Evolutionary conservation across 1,140 invertebrate species (phyloP).

Genomic region (Aphidius ervi): DNA sequence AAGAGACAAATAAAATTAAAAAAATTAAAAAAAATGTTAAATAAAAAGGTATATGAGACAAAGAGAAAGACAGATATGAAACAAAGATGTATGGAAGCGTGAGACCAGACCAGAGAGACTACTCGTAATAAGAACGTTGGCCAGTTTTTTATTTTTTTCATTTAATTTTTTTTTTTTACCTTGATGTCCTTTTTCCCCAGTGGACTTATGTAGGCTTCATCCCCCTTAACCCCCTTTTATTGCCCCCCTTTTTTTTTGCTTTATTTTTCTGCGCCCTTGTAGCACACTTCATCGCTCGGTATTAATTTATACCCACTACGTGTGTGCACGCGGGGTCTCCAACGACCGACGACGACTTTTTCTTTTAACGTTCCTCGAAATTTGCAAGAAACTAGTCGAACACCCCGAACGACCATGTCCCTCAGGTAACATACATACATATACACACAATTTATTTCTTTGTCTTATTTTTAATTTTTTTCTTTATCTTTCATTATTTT

Average conservation of each 20-base stretch:
- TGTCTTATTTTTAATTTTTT: conserved; percentile 4
- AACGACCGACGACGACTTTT: conserved; percentile 29
- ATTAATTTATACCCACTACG: conserved; percentile 54
- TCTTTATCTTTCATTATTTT: background rate
- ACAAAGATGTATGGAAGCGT: conserved; percentile 43
- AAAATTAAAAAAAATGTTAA: conserved; percentile 4
- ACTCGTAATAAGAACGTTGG: conserved; percentile 52
- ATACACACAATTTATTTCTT: background rate
- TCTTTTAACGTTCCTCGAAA: conserved; percentile 53
- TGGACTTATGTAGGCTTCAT: conserved; percentile 25
- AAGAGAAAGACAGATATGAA: conserved; percentile 21
- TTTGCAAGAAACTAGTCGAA: conserved; percentile 56
- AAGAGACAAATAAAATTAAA: background rate
- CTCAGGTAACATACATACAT: no score
- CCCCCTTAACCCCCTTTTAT: conserved; percentile 25
- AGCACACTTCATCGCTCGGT: conserved; percentile 28
- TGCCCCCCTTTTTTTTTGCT: conserved; percentile 11
- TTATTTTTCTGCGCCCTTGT: background rate
- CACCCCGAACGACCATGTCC: conserved; percentile 29
- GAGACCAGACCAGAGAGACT: conserved; percentile 40
- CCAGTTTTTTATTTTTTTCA: conserved; percentile 47
- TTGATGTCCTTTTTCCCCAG: conserved; percentile 1
- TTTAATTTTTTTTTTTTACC: background rate
- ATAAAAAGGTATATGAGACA: conserved; percentile 19
- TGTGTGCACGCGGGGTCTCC: conserved; percentile 42